Conservation (phyloP, 2,113 vertebrate genomes). For the Rana temporaria region DNA sequence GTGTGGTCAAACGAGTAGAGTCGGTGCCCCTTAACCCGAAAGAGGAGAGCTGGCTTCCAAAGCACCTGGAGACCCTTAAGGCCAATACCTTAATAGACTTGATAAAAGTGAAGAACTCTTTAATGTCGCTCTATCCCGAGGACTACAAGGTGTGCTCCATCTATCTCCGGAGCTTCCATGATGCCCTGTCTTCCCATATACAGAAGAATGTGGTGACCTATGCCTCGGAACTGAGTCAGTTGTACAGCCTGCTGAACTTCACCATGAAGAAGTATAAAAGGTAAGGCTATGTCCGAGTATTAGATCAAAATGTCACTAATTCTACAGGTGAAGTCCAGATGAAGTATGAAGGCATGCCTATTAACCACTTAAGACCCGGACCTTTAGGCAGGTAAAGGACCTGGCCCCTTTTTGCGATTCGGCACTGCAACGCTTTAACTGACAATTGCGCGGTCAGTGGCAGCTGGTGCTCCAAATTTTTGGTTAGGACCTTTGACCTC, state of each 20-base stretch:
- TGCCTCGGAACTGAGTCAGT: constrained; percentile 50
- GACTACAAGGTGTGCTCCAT: constrained; percentile 68
- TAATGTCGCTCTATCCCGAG: constrained; percentile 69
- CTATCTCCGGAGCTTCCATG: constrained; percentile 71
- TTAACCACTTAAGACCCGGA: no score
- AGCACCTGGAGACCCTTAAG: constrained; percentile 66
- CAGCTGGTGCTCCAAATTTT: no score
- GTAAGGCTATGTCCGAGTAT: constrained; percentile 57
- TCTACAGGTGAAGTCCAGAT: no score
- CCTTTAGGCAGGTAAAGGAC: no score
- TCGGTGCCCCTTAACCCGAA: constrained; percentile 32
- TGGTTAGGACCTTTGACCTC: no score
- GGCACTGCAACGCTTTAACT: no score
- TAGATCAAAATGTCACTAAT: no score
- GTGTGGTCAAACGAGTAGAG: constrained; percentile 63
- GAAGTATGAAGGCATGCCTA: no score
- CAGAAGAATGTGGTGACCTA: constrained; percentile 61
- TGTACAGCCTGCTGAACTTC: constrained; percentile 72
- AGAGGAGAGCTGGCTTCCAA: constrained; percentile 58
- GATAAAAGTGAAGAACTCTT: constrained; percentile 66
- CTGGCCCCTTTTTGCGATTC: no score
- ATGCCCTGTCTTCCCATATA: constrained; percentile 68
- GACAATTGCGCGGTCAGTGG: no score
- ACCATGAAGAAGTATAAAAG: constrained; percentile 71
- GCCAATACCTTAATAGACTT: constrained; percentile 64